Percentiles rank a stretch among this genome's conserved stretches.
Conservation (phyloP, 2,113 vertebrate genomes). For the Tricholaema leucomelas region DNA sequence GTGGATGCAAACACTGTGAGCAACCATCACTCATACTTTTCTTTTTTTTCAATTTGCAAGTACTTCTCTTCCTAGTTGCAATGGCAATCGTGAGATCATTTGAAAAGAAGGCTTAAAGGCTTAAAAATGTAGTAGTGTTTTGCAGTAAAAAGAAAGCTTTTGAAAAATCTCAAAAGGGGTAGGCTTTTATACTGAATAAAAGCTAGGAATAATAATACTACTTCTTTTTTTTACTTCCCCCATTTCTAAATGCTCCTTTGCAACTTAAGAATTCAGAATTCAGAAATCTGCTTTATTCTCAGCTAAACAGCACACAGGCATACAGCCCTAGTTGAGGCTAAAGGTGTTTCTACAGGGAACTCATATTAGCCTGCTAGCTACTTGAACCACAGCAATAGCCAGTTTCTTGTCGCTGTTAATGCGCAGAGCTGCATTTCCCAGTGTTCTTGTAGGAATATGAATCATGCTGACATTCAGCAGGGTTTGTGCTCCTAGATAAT, state of each 20-base stretch:
- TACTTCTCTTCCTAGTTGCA: background rate
- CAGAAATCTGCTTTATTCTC: background rate
- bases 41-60: background rate
- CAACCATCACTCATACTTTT: background rate
- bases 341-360: background rate
- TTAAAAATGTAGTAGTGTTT: slow-evolving; percentile 8
- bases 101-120: slow-evolving; percentile 39
- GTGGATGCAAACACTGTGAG: background rate
- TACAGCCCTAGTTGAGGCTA: background rate
- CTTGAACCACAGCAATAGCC: background rate
- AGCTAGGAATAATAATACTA: background rate
- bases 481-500: slow-evolving; percentile 29
- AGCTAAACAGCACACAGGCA: background rate
- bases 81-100: slow-evolving; percentile 4
- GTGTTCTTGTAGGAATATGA: slow-evolving; percentile 16
- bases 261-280: slow-evolving; percentile 29
- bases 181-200: slow-evolving; percentile 4
- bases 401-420: background rate
- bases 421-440: background rate
- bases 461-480: slow-evolving; percentile 34
- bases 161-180: background rate
- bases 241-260: background rate
- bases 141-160: background rate
- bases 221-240: background rate
- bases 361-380: background rate